These are phyloP conservation scores for Hermetia illucens DNA, from an alignment of 1,140 invertebrate genomes.

Conservation along the genomic window DNA sequence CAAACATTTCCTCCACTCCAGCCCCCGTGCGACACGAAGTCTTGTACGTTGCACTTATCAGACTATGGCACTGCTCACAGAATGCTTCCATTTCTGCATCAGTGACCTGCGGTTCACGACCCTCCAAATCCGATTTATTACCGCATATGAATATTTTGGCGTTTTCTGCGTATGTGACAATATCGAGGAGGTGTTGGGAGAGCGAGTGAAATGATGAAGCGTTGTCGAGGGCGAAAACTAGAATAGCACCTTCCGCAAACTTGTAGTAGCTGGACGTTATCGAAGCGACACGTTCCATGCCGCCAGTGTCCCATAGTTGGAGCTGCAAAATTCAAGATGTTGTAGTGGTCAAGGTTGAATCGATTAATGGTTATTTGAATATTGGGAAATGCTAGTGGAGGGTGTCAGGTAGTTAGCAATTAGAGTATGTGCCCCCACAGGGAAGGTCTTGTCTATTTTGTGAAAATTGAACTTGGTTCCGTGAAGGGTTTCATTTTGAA, in stretches of 20 bases:
- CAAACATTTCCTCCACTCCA: conserved; percentile 82
- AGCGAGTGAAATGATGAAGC: conserved; percentile 81
- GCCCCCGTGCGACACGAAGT: conserved; percentile 81
- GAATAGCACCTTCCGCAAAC: conserved; percentile 79
- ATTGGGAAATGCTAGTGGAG: no score
- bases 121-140: conserved; percentile 73
- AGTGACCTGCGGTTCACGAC: conserved; percentile 50
- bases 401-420: no score
- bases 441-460: no score
- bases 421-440: no score
- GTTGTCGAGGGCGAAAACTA: conserved; percentile 83
- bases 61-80: conserved; percentile 83
- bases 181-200: conserved; percentile 78
- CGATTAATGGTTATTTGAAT: no score
- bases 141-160: conserved; percentile 87
- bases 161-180: conserved; percentile 84
- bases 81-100: conserved; percentile 84
- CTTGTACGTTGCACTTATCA: conserved; percentile 77
- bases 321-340: no score
- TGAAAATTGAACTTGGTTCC: no score
- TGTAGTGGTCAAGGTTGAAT: no score
- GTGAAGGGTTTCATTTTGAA: no score
- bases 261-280: conserved; percentile 89
- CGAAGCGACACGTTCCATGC: conserved; percentile 87
- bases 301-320: conserved; percentile 86